A percentile compares a stretch with the other conserved stretches of the same genome.
These are phyloP conservation scores for Polypedilum vanderplanki DNA, from an alignment of 1,140 invertebrate species.

Conservation along the genomic window DNA sequence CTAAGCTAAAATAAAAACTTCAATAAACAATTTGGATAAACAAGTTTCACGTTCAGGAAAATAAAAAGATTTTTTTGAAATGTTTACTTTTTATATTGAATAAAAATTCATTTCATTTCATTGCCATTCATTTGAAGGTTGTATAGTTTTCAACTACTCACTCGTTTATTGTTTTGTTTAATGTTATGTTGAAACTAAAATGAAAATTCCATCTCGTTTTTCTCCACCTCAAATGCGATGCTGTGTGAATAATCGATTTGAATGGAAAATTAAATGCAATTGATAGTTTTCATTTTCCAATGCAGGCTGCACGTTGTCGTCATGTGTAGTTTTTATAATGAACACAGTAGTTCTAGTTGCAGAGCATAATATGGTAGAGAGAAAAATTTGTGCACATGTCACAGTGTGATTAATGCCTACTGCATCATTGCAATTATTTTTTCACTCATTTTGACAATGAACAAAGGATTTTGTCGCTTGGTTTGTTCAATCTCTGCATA, in stretches of 20 bases:
- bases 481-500: neutral
- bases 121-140: neutral
- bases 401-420: constrained; percentile 4
- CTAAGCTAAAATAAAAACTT: too few species aligned
- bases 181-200: constrained; percentile 2
- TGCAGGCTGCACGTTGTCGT: neutral
- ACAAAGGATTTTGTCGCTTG: neutral
- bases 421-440: constrained; percentile 12
- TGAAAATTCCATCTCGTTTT: neutral
- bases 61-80: neutral
- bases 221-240: neutral
- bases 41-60: neutral
- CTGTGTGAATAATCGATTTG: constrained; percentile 17
- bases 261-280: constrained; percentile 11
- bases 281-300: neutral
- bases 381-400: constrained; percentile 1
- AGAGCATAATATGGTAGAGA: too few species aligned
- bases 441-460: neutral
- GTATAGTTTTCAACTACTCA: neutral
- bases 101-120: neutral
- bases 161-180: neutral
- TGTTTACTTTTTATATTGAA: neutral
- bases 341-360: neutral
- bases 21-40: constrained; percentile 1
- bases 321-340: constrained; percentile 9